Percentiles rank a stretch among this genome's conserved stretches.
Evolutionary conservation across 2,888 invertebrate genomes (phyloP).

Genomic region (Eupithecia inturbata): DNA sequence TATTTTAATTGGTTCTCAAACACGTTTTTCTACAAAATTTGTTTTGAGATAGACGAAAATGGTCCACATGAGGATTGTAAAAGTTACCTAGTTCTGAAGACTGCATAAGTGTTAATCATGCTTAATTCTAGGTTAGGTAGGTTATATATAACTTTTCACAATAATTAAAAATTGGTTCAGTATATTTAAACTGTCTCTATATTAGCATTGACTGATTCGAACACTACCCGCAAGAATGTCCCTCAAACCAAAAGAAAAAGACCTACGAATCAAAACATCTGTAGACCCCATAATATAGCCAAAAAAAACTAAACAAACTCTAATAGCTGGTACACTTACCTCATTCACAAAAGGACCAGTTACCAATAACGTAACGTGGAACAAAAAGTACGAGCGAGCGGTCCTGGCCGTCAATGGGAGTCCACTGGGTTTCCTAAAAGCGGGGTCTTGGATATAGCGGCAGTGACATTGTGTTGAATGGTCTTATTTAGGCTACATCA

Average conservation of each 20-base stretch:
- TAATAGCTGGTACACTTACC: slow-evolving; percentile 13
- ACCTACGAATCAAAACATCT: slow-evolving; percentile 6
- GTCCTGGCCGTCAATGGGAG: slow-evolving; percentile 30
- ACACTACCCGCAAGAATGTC: neutral
- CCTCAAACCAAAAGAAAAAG: neutral
- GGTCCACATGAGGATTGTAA: neutral
- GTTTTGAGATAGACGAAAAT: neutral
- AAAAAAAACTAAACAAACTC: slow-evolving; percentile 11
- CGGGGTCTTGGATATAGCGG: slow-evolving; percentile 9
- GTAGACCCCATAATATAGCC: slow-evolving; percentile 3
- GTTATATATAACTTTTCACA: no score
- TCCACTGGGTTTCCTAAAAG: slow-evolving; percentile 18
- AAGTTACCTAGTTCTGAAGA: neutral
- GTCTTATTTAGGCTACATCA: no score
- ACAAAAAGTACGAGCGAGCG: slow-evolving; percentile 8
- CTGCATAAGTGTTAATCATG: no score
- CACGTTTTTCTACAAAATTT: neutral
- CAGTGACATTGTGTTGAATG: neutral
- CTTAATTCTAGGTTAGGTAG: no score
- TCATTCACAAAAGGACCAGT: slow-evolving; percentile 14
- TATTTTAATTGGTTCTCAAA: neutral
- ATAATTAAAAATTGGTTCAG: no score
- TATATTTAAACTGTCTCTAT: no score
- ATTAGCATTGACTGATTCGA: neutral
- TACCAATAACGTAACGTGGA: slow-evolving; percentile 14